Percentiles rank a stretch among this genome's conserved stretches.
phyloP scores from a whole-genome alignment of 2,797 vertebrate species.

The Siniperca undulata region DNA sequence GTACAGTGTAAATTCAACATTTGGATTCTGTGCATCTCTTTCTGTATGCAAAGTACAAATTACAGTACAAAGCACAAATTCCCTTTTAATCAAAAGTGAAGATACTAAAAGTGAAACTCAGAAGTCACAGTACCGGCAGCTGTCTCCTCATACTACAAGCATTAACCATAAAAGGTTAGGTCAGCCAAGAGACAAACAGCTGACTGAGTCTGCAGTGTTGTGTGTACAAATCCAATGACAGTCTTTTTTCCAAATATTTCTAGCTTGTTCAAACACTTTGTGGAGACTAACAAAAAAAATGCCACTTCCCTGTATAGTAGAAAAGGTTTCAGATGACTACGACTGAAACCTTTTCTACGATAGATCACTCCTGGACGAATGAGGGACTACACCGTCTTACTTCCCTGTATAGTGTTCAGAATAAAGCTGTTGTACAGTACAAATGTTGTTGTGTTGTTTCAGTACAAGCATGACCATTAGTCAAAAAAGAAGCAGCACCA shows the following conservation, averaged over 20 bases:
- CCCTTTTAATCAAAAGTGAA: not conserved
- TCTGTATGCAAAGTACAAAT: not conserved
- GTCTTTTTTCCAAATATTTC: not conserved
- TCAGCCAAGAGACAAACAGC: constrained; percentile 6
- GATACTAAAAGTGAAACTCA: not conserved
- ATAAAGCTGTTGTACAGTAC: not conserved
- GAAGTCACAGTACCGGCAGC: constrained; percentile 10
- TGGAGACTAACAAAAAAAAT: not conserved
- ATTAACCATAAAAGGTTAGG: constrained; percentile 1
- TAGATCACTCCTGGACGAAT: no score
- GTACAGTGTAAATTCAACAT: not conserved
- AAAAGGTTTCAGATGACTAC: no score
- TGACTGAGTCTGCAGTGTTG: not conserved
- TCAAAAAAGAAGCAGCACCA: not conserved
- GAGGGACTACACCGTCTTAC: no score
- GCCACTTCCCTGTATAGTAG: not conserved
- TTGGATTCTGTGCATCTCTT: not conserved
- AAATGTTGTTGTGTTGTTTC: not conserved
- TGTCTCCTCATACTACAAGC: not conserved
- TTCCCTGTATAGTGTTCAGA: not conserved
- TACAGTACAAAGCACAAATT: not conserved
- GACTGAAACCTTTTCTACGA: no score
- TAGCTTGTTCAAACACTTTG: not conserved
- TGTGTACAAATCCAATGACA: not conserved
- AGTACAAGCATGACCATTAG: not conserved